Percentiles rank a stretch among this genome's conserved stretches.
Evolutionary conservation across 1,140 invertebrate genomes (phyloP).

Genomic region (Limonius californicus): DNA sequence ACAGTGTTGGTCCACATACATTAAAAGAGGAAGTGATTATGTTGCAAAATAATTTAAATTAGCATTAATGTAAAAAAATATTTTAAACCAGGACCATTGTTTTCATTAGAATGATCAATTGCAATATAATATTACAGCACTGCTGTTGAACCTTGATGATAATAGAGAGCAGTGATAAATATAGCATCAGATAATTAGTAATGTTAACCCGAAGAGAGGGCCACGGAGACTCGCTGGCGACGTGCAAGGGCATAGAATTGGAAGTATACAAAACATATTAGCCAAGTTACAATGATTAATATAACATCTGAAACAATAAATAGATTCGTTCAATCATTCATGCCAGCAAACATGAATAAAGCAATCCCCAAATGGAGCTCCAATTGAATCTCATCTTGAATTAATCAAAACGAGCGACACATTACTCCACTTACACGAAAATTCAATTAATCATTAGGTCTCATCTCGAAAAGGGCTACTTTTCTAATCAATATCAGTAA

Average conservation of each 20-base stretch:
- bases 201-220: too few relatives aligned
- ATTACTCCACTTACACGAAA: slow-evolving; percentile 34
- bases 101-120: too few relatives aligned
- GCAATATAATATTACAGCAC: too few relatives aligned
- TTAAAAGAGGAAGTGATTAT: too few relatives aligned
- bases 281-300: background rate
- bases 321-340: slow-evolving; percentile 24
- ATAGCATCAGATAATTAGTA: too few relatives aligned
- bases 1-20: too few relatives aligned
- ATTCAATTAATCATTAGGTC: slow-evolving; percentile 38
- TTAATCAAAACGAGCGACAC: slow-evolving; percentile 35
- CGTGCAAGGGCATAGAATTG: background rate
- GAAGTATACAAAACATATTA: background rate
- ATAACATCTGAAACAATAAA: background rate
- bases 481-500: slow-evolving; percentile 26
- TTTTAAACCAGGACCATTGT: too few relatives aligned
- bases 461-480: slow-evolving; percentile 34
- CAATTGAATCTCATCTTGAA: slow-evolving; percentile 34
- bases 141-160: too few relatives aligned
- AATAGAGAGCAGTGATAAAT: too few relatives aligned
- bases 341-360: slow-evolving; percentile 28
- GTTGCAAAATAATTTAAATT: too few relatives aligned
- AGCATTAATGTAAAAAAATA: too few relatives aligned
- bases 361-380: slow-evolving; percentile 29
- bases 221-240: too few relatives aligned